Evolutionary conservation across 2,113 vertebrate genomes (phyloP).

Genomic region (Numida meleagris): DNA sequence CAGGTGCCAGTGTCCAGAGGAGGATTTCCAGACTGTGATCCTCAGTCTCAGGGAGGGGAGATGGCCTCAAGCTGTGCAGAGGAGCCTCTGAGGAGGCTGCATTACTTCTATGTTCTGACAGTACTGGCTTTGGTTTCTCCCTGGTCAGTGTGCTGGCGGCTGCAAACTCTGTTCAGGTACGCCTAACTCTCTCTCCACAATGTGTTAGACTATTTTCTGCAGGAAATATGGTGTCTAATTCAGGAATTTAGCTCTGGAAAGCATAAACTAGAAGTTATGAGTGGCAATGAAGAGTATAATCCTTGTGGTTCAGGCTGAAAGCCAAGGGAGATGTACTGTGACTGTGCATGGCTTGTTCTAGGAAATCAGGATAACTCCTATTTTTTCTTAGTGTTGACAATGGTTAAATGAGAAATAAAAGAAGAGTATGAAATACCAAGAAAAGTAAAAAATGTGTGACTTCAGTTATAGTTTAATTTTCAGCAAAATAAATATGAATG

Average conservation of each 20-base stretch:
- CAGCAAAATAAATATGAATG: neutral
- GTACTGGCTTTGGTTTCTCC: neutral
- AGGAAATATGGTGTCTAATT: neutral
- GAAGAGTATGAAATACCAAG: neutral
- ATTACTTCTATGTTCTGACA: neutral
- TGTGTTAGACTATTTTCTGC: neutral
- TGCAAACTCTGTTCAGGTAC: neutral
- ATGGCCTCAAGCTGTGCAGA: neutral
- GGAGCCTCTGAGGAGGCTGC: neutral
- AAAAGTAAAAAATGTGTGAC: neutral
- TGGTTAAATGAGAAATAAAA: neutral
- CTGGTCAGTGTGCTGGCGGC: neutral
- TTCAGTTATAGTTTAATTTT: neutral
- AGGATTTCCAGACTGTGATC: neutral
- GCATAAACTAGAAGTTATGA: neutral
- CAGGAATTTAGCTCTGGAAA: conserved; percentile 4
- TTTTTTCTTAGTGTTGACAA: neutral
- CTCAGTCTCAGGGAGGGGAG: neutral
- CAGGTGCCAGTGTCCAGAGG: neutral
- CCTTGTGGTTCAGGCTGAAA: neutral
- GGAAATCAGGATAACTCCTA: neutral
- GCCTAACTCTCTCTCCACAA: neutral
- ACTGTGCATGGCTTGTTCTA: neutral
- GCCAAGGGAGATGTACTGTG: neutral
- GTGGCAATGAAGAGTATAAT: neutral